These are phyloP conservation scores for Strigamia transsilvanica DNA, from an alignment of 2,888 invertebrate species.

Conservation along the genomic window DNA sequence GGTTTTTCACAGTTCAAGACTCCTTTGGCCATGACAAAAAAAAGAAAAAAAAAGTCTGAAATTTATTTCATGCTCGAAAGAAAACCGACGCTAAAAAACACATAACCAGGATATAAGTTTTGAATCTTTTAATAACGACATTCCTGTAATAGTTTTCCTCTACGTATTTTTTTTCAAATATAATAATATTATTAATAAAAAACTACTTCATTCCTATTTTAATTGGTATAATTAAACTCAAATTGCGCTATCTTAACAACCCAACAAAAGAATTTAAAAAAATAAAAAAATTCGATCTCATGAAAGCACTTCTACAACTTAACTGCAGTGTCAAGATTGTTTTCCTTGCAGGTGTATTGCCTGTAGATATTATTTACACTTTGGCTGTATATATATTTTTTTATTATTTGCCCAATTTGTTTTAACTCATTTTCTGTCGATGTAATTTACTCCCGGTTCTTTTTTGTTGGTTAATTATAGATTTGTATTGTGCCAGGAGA, in stretches of 20 bases:
- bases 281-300: neutral
- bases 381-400: neutral
- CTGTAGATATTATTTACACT: constrained; percentile 25
- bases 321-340: constrained; percentile 14
- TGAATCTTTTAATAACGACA: constrained; percentile 7
- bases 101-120: neutral
- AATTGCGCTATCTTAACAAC: constrained; percentile 26
- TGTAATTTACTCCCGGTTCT: constrained; percentile 10
- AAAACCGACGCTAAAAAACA: neutral
- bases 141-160: neutral
- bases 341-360: constrained; percentile 25
- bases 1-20: constrained; percentile 15
- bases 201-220: constrained; percentile 7
- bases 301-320: constrained; percentile 11
- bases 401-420: neutral
- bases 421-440: neutral
- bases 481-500: neutral
- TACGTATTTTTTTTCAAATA: neutral
- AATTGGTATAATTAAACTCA: constrained; percentile 21
- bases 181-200: neutral
- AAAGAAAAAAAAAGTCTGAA: neutral
- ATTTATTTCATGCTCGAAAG: constrained; percentile 1
- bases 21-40: neutral
- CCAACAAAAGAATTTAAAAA: neutral
- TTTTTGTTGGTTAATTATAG: neutral